Evolutionary conservation across 2,113 vertebrate species (phyloP), one percentile per base, ranked within the genome.

Genomic region (Chaetorhynchus papuensis): DNA sequence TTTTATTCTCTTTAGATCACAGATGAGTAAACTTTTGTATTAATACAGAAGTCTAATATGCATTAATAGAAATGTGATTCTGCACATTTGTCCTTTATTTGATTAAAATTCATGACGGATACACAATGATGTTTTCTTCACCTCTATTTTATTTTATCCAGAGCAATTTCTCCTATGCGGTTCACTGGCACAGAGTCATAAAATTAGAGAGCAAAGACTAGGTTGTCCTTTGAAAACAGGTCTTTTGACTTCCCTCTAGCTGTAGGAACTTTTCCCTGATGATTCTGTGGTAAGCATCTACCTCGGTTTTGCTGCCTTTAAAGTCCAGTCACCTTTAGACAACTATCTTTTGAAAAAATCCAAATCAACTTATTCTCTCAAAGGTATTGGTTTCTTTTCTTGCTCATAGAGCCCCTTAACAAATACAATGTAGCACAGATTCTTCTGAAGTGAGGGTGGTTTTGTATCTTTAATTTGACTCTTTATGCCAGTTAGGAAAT

Each of bases 401-500:
- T 64, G 11, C 8, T 39, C 14, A 52, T 64, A 64, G 69, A 52
- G 15, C 10, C 37, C 7, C 7, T 33, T 61, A 77, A 69, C 12
- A 85, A 82, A 44, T 22, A 54, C 13, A 47, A 7, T 8, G 5
- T 24, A 60, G 23, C 12, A 71, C 19, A 59, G 14, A 17, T 63
- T 15, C 10, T 4, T 26, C 35, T 13, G 24, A 66, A 63, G 17
- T 31, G 7, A 50, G 8, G 9, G 13, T 2, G 0, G 2, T 68
- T 80, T 57, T 71, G 2, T 47, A 54, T n/a, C 27, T 79, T 50
- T 63, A 75, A 82, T 5, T 42, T 37, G 14, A 37, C 9, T 33
- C 24, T 50, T 35, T 33, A 63, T 3, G 15, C 20, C 31, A 87
- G 9, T 41, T 41, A 49, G 23, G 57, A 87, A 93, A 83, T 13